Percentiles rank a stretch among this genome's conserved stretches.
Evolutionary conservation across 2,888 invertebrate species (phyloP).

Genomic region (Spilarctia lutea): DNA sequence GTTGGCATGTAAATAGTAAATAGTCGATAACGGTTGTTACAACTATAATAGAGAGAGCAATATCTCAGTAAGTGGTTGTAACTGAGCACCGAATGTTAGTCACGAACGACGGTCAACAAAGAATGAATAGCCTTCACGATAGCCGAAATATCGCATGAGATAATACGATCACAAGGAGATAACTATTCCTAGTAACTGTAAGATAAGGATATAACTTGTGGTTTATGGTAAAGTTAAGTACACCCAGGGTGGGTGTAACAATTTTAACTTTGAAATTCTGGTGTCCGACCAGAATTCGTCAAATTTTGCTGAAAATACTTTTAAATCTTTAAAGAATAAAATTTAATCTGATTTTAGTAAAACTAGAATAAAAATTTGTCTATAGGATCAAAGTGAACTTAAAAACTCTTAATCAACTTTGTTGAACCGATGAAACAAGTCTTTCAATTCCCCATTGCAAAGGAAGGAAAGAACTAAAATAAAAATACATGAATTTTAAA

Average conservation of each 20-base stretch:
- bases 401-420: conserved; percentile 18
- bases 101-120: neutral
- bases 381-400: neutral
- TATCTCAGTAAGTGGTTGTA: neutral
- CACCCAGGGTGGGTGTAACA: no score
- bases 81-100: neutral
- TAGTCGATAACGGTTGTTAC: neutral
- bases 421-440: conserved; percentile 26
- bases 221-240: no score
- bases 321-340: neutral
- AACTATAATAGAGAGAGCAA: neutral
- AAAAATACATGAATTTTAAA: conserved; percentile 79
- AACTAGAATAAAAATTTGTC: neutral
- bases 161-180: neutral
- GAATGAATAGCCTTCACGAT: neutral
- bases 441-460: conserved; percentile 26
- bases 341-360: neutral
- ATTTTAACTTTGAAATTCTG: no score
- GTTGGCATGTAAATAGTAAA: neutral
- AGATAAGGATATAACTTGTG: no score
- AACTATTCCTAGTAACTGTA: neutral
- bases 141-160: neutral
- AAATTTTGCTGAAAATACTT: neutral
- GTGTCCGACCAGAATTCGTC: no score
- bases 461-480: conserved; percentile 44